Conservation (phyloP, 2,888 invertebrate genomes). For the Anthophora plumipes region DNA sequence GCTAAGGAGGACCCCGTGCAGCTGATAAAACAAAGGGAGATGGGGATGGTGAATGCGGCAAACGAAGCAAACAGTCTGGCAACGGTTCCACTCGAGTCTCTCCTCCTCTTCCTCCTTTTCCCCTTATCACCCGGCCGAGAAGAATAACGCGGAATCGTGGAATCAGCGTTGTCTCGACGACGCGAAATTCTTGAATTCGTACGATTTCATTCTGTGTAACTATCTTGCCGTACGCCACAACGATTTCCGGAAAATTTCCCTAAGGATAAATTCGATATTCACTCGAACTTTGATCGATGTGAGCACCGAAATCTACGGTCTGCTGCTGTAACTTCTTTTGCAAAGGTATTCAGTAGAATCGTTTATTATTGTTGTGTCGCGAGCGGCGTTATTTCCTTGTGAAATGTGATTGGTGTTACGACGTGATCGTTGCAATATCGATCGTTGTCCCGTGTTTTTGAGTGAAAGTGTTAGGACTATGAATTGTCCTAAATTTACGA, state of each 20-base stretch:
- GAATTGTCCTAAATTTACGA: no score
- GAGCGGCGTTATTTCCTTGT: no score
- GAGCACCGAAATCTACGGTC: no score
- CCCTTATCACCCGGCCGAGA: background rate
- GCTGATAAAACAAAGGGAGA: conserved; percentile 62
- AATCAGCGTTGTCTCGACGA: background rate
- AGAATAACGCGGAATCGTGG: background rate
- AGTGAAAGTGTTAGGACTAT: no score
- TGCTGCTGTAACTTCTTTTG: no score
- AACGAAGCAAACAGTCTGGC: conserved; percentile 55
- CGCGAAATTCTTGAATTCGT: background rate
- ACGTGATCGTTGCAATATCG: no score
- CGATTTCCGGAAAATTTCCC: background rate
- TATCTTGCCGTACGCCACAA: background rate
- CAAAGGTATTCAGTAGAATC: no score
- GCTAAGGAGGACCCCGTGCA: conserved; percentile 43
- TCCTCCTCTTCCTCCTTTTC: no score
- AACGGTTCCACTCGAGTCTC: conserved; percentile 28
- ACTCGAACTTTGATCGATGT: background rate
- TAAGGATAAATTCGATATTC: background rate
- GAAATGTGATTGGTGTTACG: no score
- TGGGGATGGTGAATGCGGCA: conserved; percentile 13
- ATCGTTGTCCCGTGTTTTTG: no score
- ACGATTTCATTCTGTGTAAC: background rate
- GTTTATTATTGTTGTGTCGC: no score